Evolutionary conservation across 2,113 vertebrate species (phyloP), one percentile per base, ranked within the genome.

Genomic region (Menura novaehollandiae): DNA sequence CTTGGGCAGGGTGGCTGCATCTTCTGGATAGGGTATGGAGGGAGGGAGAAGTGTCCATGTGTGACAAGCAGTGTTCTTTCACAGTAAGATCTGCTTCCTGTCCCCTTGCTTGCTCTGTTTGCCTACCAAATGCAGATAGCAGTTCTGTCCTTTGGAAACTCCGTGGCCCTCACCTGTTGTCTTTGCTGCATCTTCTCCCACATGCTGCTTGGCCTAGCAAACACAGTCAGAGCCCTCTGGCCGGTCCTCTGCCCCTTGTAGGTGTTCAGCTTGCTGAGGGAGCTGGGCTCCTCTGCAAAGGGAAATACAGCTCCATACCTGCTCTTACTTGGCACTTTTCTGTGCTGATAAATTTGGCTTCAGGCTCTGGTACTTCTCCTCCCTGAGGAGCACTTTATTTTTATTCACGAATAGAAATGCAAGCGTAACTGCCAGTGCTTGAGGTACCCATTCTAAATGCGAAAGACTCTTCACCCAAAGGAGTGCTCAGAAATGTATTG

Each of bases 351-450:
- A 68, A 66, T 85, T 68, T 56, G 58, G 23, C 30, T 96, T 79
- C 53, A 59, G 24, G 53, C 43, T 55, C 49, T 0, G 0, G 53
- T 86, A 51, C 19, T 60, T 77, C 37, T 92, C 62, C 28, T 85
- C 85, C 53, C 71, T 49, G 21, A 60, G 85, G 85, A 95, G 49
- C n/a, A 18, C 17, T 82, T 82, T 24, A n/a, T 66, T 94, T 87
- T 94, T 89, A 67, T 72, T 85, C 66, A 66, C 7, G 64, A 20
- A 18, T 79, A 24, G 58, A 95, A 90, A 66, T 49, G 63, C 10
- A 33, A 66, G 46, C 0, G 0, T 72, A 89, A 78, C 39, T 0
- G 0, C 16, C 1, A 1, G 23, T 18, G 8, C 51, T 83, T 75
- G 51, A 67, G 66, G 44, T 60, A 44, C 60, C 52, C 9, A 11